These are phyloP conservation scores for Triplophysa dalaica DNA, from an alignment of 2,113 vertebrate species.

Conservation along the genomic window DNA sequence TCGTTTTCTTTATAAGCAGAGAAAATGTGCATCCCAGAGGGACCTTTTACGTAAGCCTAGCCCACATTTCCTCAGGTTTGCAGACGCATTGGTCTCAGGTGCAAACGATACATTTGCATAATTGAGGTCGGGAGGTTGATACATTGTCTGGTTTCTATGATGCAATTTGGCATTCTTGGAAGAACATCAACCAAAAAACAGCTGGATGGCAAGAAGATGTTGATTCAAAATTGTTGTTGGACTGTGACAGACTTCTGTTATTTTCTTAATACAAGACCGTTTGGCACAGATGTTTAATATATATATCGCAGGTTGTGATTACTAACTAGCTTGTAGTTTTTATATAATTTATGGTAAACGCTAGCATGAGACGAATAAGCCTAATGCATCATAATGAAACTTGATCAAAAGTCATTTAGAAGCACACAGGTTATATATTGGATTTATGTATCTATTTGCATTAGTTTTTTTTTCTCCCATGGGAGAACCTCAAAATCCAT, in stretches of 20 bases:
- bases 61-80: constrained; percentile 10
- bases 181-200: constrained; percentile 13
- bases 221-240: constrained; percentile 12
- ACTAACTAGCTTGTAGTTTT: neutral
- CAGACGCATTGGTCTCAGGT: constrained; percentile 51
- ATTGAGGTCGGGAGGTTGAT: constrained; percentile 51
- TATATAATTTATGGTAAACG: neutral
- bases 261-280: neutral
- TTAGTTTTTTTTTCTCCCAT: constrained; percentile 5
- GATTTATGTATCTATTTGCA: constrained; percentile 25
- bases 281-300: neutral
- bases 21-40: constrained; percentile 6
- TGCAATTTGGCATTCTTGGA: constrained; percentile 43
- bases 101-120: constrained; percentile 54
- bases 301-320: neutral
- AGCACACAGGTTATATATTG: neutral
- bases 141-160: constrained; percentile 43
- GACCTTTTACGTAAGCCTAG: constrained; percentile 16
- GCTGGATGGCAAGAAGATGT: neutral
- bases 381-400: constrained; percentile 26
- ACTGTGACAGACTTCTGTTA: constrained; percentile 2
- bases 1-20: constrained; percentile 14
- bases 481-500: constrained; percentile 13
- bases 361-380: neutral
- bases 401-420: neutral